Conservation (phyloP, 2,113 vertebrate genomes). For the Pipa parva region DNA sequence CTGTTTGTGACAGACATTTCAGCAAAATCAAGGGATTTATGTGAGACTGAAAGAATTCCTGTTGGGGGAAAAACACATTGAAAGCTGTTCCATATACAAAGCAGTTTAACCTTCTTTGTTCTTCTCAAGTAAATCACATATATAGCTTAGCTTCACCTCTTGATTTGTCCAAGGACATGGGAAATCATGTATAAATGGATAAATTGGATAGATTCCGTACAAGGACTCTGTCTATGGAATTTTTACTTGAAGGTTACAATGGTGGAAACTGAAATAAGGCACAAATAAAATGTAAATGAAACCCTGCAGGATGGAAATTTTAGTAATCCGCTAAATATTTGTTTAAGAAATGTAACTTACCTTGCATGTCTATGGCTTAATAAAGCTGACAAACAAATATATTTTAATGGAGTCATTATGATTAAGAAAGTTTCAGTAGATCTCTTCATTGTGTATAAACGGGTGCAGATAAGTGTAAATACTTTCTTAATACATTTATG, state of each 20-base stretch:
- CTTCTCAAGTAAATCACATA: slow-evolving; percentile 19
- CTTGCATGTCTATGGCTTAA: no score
- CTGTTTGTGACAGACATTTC: slow-evolving; percentile 15
- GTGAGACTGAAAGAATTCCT: slow-evolving; percentile 4
- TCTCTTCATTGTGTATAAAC: no score
- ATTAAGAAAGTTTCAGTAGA: no score
- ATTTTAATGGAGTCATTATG: no score
- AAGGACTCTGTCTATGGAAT: not conserved
- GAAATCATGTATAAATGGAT: slow-evolving; percentile 20
- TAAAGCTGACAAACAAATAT: no score
- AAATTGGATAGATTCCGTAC: not conserved
- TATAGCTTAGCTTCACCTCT: slow-evolving; percentile 16
- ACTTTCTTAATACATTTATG: no score
- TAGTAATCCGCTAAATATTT: no score
- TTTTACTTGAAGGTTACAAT: not conserved
- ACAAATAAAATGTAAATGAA: no score
- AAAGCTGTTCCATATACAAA: slow-evolving; percentile 24
- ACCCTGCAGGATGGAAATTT: no score
- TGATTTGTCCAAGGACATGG: slow-evolving; percentile 17
- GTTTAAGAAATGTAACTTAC: no score
- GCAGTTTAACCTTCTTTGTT: slow-evolving; percentile 29
- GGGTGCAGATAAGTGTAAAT: no score
- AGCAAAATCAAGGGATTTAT: slow-evolving; percentile 24
- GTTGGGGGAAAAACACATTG: not conserved
- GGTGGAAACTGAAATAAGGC: slow-evolving; percentile 1